Percentiles rank a stretch among this genome's conserved stretches.
These are phyloP conservation scores for Hozukius guyotensis DNA, from an alignment of 2,797 vertebrate genomes.

Conservation along the genomic window DNA sequence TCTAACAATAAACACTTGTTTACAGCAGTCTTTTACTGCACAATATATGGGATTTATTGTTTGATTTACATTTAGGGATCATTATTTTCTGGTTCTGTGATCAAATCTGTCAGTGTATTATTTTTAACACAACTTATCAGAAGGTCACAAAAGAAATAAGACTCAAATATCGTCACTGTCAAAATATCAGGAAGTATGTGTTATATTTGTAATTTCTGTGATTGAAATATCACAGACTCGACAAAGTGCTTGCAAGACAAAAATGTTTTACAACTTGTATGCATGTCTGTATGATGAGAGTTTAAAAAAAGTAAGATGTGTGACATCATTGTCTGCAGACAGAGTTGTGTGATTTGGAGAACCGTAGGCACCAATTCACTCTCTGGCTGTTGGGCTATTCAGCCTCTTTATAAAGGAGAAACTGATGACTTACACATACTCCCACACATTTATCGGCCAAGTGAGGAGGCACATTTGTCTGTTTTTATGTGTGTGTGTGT, in stretches of 20 bases:
- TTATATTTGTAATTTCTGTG: not conserved
- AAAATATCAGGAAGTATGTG: not conserved
- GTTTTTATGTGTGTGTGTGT: not conserved
- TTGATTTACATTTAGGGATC: not conserved
- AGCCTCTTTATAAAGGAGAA: constrained; percentile 35
- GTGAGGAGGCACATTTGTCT: constrained; percentile 19
- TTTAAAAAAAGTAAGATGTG: not conserved
- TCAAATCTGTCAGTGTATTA: not conserved
- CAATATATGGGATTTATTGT: not conserved
- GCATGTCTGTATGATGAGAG: not conserved
- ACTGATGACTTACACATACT: constrained; percentile 33
- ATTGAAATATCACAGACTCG: not conserved
- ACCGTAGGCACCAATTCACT: constrained; percentile 28
- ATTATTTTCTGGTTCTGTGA: not conserved
- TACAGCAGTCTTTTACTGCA: not conserved
- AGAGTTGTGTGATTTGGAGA: constrained; percentile 14
- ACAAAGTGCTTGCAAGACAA: not conserved
- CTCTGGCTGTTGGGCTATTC: constrained; percentile 22
- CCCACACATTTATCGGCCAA: constrained; percentile 1
- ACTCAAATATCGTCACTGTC: not conserved
- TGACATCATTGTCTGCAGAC: constrained; percentile 10
- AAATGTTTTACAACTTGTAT: not conserved
- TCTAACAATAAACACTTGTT: not conserved
- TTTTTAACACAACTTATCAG: not conserved
- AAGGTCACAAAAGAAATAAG: not conserved